A percentile compares a stretch with the other conserved stretches of the same genome.
Evolutionary conservation across 2,113 vertebrate species (phyloP).

Genomic region (Entosphenus tridentatus): DNA sequence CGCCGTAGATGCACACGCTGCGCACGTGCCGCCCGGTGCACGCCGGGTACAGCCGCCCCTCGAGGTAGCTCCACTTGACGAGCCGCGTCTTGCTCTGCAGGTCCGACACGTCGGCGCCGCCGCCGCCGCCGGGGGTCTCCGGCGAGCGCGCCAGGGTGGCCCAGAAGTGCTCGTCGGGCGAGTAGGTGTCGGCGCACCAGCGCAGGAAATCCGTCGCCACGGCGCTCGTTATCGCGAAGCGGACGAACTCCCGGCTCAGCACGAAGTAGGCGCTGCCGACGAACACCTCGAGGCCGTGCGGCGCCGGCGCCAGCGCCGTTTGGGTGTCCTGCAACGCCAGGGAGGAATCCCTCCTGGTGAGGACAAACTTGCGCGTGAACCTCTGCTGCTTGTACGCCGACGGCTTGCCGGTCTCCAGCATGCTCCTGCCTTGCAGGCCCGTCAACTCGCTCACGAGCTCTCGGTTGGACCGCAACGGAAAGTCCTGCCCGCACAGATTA

Average conservation of each 20-base stretch:
- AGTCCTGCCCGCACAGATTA: slow-evolving; percentile 78
- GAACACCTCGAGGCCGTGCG: slow-evolving; percentile 51
- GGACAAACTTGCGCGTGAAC: slow-evolving; percentile 38
- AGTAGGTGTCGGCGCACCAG: slow-evolving; percentile 72
- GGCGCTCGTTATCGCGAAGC: slow-evolving; percentile 22
- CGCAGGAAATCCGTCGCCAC: slow-evolving; percentile 45
- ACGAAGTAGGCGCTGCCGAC: slow-evolving; percentile 73
- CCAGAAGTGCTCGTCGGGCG: slow-evolving; percentile 85
- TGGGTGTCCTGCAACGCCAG: slow-evolving; percentile 16
- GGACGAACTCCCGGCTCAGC: slow-evolving; percentile 40
- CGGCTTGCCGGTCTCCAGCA: slow-evolving; percentile 54
- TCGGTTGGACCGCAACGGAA: slow-evolving; percentile 55
- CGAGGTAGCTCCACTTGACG: slow-evolving; percentile 68
- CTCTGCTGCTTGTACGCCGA: slow-evolving; percentile 41
- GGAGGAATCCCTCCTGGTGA: slow-evolving; percentile 12
- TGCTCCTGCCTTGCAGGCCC: slow-evolving; percentile 42
- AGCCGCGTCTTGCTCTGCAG: slow-evolving; percentile 61
- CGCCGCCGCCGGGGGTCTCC: slow-evolving; percentile 35
- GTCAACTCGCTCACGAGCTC: slow-evolving; percentile 46
- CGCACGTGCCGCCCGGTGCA: slow-evolving; percentile 54
- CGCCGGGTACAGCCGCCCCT: slow-evolving; percentile 39
- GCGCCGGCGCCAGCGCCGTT: slow-evolving; percentile 30
- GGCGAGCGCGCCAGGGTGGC: slow-evolving; percentile 53
- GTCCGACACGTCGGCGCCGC: slow-evolving; percentile 39
- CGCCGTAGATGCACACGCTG: slow-evolving; percentile 58